Evolutionary conservation across 2,113 vertebrate species (phyloP), one percentile per base, ranked within the genome.

Genomic region (Psittacara wagleri): DNA sequence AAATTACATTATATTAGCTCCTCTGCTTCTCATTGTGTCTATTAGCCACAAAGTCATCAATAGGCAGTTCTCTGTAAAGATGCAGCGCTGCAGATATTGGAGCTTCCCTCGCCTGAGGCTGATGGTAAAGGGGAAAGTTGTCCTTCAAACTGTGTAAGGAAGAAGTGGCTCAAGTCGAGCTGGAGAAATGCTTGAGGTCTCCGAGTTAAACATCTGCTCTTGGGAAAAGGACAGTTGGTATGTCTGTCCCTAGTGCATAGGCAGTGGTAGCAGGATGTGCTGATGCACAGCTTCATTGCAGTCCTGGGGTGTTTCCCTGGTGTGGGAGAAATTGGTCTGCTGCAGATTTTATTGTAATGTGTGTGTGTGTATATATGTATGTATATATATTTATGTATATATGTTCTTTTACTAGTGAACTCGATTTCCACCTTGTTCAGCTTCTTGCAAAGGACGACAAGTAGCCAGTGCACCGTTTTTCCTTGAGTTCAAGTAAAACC

Each of bases 1-100:
- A 94, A 94, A 96, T 90, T 62, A 61, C 91, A 57, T 95, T 83
- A 48, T 83, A 73, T 92, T 70, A 84, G 95, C 83, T 96, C 69
- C 80, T 97, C 78, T 70, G 82, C 83, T 91, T 93, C 75, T 92
- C n/a, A 1, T 67, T 46, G 79, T 83, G n/a, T 59, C 10, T 13
- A 48, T 94, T 43, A 87, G 83, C 55, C 73, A 90, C 81, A 54
- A 87, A 94, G 77, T 74, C 75, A 85, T 73, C 6, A 33, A 94
- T 73, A 91, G 91, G 77, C n/a, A 39, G 79, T 27, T 48, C 6
- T 2, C 24, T 35, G 74, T 59, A 35, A 76, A 61, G 41, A 86
- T 46, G 83, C 76, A 44, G 69, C 0, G 44, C 49, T 68, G 79
- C 74, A 23, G 73, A 48, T 39, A 37, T 20, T 1, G 0, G 62